Conservation (phyloP, 1,140 invertebrate species). For the Lanistes nyassanus region DNA sequence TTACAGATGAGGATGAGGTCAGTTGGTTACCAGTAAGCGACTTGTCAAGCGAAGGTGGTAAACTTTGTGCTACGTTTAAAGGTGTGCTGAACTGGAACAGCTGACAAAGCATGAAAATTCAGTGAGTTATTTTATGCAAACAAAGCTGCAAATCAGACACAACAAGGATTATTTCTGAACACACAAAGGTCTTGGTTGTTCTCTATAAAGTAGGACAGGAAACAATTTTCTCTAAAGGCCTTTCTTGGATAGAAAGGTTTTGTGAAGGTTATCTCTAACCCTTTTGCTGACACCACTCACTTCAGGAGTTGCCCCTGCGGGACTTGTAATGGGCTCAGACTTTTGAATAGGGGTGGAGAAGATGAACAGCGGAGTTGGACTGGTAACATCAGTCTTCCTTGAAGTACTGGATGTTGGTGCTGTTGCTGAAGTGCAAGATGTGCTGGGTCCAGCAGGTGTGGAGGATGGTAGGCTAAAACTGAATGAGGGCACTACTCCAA, state of each 20-base stretch:
- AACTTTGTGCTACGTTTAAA: slow-evolving; percentile 38
- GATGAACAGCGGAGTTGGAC: slow-evolving; percentile 39
- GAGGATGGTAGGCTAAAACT: slow-evolving; percentile 8
- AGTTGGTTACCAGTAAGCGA: slow-evolving; percentile 19
- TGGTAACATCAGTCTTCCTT: neutral
- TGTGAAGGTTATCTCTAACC: too few relatives aligned
- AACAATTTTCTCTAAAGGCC: too few relatives aligned
- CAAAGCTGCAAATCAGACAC: too few relatives aligned
- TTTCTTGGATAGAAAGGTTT: too few relatives aligned
- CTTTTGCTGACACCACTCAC: too few relatives aligned
- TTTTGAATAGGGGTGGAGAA: slow-evolving; percentile 50
- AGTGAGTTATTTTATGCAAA: too few relatives aligned
- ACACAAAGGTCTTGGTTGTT: too few relatives aligned
- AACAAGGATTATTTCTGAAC: too few relatives aligned
- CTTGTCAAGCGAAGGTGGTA: slow-evolving; percentile 16
- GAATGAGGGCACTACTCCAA: slow-evolving; percentile 34
- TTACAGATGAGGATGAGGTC: slow-evolving; percentile 16
- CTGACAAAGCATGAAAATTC: slow-evolving; percentile 37
- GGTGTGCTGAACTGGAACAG: slow-evolving; percentile 56
- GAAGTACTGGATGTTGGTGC: neutral
- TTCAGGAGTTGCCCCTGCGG: too few relatives aligned
- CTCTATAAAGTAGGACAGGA: too few relatives aligned
- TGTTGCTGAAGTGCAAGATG: neutral
- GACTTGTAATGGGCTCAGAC: neutral
- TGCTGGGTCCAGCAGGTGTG: neutral